These are phyloP conservation scores for Atherinosoma microstoma DNA, from an alignment of 2,797 vertebrate genomes.

Conservation along the genomic window DNA sequence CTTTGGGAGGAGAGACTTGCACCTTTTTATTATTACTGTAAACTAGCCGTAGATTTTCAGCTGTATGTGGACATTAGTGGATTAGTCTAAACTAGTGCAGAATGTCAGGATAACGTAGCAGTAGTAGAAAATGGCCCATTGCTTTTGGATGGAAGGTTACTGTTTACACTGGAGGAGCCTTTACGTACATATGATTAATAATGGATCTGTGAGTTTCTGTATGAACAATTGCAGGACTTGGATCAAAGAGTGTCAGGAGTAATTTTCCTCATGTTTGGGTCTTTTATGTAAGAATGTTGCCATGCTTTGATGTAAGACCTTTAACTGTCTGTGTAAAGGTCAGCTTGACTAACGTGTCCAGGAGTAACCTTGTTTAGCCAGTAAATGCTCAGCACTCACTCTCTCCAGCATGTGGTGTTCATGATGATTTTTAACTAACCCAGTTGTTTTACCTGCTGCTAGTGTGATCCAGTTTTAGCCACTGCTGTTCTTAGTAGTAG, in stretches of 20 bases:
- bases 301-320: slow-evolving; percentile 11
- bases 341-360: slow-evolving; percentile 14
- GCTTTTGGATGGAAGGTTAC: slow-evolving; percentile 57
- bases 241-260: slow-evolving; percentile 16
- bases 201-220: slow-evolving; percentile 27
- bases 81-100: slow-evolving; percentile 32
- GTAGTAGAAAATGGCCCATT: slow-evolving; percentile 38
- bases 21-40: slow-evolving; percentile 75
- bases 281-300: background rate
- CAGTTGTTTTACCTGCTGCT: slow-evolving; percentile 76
- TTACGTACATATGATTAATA: slow-evolving; percentile 18
- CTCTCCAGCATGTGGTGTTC: slow-evolving; percentile 43
- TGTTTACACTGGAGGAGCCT: slow-evolving; percentile 71
- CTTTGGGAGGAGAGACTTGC: slow-evolving; percentile 51
- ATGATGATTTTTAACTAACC: slow-evolving; percentile 56
- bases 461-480: slow-evolving; percentile 69
- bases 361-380: slow-evolving; percentile 1
- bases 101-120: slow-evolving; percentile 30
- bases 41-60: slow-evolving; percentile 47
- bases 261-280: slow-evolving; percentile 1
- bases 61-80: slow-evolving; percentile 29
- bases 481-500: slow-evolving; percentile 62
- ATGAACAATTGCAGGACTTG: slow-evolving; percentile 32
- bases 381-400: slow-evolving; percentile 23
- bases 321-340: slow-evolving; percentile 18